Evolutionary conservation across 2,797 vertebrate species (phyloP).

Genomic region (Poeciliopsis gracilis): DNA sequence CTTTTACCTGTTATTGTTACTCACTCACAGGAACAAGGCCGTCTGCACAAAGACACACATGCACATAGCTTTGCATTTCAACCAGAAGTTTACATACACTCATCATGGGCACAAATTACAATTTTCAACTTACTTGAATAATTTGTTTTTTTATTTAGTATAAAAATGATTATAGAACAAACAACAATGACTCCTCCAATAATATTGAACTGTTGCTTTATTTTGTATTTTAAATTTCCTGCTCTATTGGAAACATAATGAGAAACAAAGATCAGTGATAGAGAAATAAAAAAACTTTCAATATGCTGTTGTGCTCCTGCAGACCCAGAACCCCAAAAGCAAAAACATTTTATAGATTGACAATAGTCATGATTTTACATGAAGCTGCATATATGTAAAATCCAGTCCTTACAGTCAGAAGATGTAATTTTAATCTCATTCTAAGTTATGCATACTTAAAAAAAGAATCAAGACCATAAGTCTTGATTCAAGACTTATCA

Average conservation of each 20-base stretch:
- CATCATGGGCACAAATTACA: neutral
- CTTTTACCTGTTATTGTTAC: constrained; percentile 14
- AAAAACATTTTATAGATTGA: neutral
- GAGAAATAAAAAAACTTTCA: neutral
- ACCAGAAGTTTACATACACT: neutral
- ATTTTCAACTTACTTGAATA: neutral
- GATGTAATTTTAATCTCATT: neutral
- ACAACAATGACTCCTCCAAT: neutral
- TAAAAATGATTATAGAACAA: neutral
- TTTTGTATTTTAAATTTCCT: neutral
- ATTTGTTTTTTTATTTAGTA: neutral
- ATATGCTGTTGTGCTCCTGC: neutral
- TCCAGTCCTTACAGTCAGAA: neutral
- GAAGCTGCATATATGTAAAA: neutral
- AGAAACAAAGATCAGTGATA: neutral
- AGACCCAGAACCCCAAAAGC: neutral
- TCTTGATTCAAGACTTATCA: no score
- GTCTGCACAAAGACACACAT: neutral
- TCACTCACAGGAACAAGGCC: constrained; percentile 3
- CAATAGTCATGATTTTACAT: neutral
- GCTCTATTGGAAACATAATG: neutral
- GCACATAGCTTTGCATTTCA: neutral
- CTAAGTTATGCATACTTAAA: neutral
- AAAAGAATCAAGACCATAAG: no score
- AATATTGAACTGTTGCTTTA: neutral